Base-by-base conservation (phyloP, 64 coral and sea anemone species). In the Hydrozoanthus tunicans region DNA sequence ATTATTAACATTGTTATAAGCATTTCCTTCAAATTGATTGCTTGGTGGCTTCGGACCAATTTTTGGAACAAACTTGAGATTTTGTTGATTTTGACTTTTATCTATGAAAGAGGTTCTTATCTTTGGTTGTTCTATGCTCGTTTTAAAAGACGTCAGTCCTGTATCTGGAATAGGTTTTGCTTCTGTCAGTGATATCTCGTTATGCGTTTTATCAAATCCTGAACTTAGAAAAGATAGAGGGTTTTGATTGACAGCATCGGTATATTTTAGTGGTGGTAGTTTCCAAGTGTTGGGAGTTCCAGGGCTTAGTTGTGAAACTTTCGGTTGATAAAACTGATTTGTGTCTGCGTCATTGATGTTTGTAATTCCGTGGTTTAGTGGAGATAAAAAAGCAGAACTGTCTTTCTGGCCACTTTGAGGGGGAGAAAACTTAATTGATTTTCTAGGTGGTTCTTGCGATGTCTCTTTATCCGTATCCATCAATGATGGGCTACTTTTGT, bases 231-330 rank as follows among this genome's bases (percentile, higher is more conserved):
- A 74, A 17, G 68, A 23, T 9, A 86, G 5, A 5, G 20, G 11
- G 6, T 73, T 60, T 43, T 67, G 8, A 25, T 59, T 72, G 14
- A 8, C 20, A 13, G 54, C 14, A 51, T 60, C 84, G 14, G 67
- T 6, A 59, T 73, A 75, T 24, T 73, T 72, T 51, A 88, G 43
- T 54, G 84, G 84, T 74, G 84, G 69, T 13, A 88, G 27, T 26
- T 24, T 88, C 84, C 56, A 88, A 9, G 69, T 56, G 24, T 88
- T 88, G 14, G 56, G 15, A 15, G 54, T 59, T 54, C n/a, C 15
- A 73, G 6, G 3, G 23, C 59, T 75, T 9, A 62, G 8, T 74
- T 67, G 55, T n/a, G 56, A 4, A n/a, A 58, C 14, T 73, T 32
- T 70, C 10, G 9, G 53, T 56, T 88, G 84, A 81, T 81, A 81